These are phyloP conservation scores for Darevskia mixta DNA, from an alignment of 2,797 vertebrate species.

Conservation along the genomic window DNA sequence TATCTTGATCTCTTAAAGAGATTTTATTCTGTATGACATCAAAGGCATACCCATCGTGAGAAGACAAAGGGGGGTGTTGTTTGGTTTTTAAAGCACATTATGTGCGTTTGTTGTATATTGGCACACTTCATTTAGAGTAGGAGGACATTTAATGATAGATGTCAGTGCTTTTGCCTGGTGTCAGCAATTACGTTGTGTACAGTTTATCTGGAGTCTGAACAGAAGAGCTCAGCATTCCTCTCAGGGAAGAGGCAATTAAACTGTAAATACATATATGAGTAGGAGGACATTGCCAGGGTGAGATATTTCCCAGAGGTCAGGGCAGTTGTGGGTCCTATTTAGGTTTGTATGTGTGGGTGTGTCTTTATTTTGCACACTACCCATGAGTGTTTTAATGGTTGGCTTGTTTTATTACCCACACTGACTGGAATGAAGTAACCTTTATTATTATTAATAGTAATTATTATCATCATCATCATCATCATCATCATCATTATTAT, in stretches of 20 bases:
- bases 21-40: background rate
- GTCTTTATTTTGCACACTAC: background rate
- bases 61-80: background rate
- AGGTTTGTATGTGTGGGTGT: background rate
- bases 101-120: background rate
- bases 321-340: background rate
- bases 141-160: background rate
- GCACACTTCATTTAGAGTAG: constrained; percentile 18
- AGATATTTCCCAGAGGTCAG: constrained; percentile 44
- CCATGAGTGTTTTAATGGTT: background rate
- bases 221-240: constrained; percentile 35
- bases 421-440: background rate
- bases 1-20: background rate
- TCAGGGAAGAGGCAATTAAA: constrained; percentile 24
- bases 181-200: constrained; percentile 26
- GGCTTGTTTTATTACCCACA: background rate
- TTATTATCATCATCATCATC: too few relatives aligned
- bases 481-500: too few relatives aligned
- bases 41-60: background rate
- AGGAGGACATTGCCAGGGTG: constrained; percentile 32
- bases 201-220: constrained; percentile 38
- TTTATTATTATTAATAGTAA: too few relatives aligned
- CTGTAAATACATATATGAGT: background rate
- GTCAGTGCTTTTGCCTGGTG: background rate
- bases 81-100: background rate